These are phyloP conservation scores for Mormyrops boulengeri DNA, from an alignment of 2,797 vertebrate genomes.

Conservation along the genomic window DNA sequence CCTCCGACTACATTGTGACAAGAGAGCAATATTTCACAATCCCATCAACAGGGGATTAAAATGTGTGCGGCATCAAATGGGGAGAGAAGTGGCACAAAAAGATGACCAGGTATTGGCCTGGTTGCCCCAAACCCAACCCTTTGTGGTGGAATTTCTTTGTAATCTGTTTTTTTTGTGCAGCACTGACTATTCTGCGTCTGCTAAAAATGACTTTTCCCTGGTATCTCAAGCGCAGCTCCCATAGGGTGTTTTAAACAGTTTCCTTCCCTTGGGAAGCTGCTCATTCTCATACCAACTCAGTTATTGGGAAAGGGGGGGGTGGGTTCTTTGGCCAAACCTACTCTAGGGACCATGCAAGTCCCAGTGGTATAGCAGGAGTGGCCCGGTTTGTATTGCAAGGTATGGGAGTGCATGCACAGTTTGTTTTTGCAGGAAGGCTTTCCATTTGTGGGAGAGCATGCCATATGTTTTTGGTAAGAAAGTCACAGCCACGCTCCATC, in stretches of 20 bases:
- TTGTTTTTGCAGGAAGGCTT: background rate
- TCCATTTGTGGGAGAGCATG: background rate
- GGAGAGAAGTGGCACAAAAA: background rate
- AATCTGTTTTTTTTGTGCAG: background rate
- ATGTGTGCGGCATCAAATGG: background rate
- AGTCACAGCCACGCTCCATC: background rate
- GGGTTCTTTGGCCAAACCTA: background rate
- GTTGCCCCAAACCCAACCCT: background rate
- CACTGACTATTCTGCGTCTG: background rate
- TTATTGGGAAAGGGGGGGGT: background rate
- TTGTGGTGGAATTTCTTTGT: background rate
- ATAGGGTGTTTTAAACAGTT: background rate
- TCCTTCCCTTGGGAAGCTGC: background rate
- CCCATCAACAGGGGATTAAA: background rate
- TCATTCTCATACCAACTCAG: background rate
- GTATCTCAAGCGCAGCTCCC: background rate
- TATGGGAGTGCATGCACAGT: background rate
- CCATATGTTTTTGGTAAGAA: background rate
- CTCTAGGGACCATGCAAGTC: background rate
- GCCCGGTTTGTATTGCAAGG: background rate
- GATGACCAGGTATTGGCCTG: background rate
- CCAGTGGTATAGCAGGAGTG: background rate
- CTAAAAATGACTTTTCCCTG: background rate
- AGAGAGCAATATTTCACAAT: background rate
- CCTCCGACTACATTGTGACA: background rate